These are phyloP conservation scores for Muscina levida DNA, from an alignment of 2,888 invertebrate genomes.

Conservation along the genomic window DNA sequence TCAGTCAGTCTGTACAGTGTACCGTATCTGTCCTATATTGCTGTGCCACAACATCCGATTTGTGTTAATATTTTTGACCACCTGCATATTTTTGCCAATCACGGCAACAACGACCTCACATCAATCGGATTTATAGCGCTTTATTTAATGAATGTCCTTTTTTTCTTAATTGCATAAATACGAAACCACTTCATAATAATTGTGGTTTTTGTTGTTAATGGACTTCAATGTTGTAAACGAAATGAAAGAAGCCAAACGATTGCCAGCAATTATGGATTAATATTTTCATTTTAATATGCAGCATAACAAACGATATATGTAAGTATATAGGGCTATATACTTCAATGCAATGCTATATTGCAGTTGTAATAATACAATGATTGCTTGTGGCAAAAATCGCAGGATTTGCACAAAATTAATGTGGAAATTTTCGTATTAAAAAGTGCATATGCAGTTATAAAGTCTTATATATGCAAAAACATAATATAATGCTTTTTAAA, in stretches of 20 bases:
- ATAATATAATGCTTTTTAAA: no score
- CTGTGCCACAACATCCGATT: slow-evolving; percentile 1
- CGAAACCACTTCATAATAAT: slow-evolving; percentile 53
- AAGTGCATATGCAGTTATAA: no score
- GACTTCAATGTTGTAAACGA: slow-evolving; percentile 23
- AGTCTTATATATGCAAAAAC: no score
- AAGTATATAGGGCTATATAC: no score
- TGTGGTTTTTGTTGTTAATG: slow-evolving; percentile 52
- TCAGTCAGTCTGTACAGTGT: no score
- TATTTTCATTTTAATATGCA: no score
- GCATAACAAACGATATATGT: no score
- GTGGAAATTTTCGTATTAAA: no score
- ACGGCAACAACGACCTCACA: slow-evolving; percentile 7
- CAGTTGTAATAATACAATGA: no score
- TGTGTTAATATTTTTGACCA: slow-evolving; percentile 48
- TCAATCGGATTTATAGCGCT: slow-evolving; percentile 14
- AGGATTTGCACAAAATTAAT: no score
- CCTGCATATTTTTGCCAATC: slow-evolving; percentile 39
- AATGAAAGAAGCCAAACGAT: not conserved
- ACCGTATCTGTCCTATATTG: not conserved
- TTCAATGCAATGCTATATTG: no score
- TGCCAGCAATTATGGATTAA: slow-evolving; percentile 42
- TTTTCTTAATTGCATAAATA: slow-evolving; percentile 28
- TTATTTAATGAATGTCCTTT: slow-evolving; percentile 32
- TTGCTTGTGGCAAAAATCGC: no score